phyloP scores from a whole-genome alignment of 2,888 invertebrate species.

The Ischnura elegans region DNA sequence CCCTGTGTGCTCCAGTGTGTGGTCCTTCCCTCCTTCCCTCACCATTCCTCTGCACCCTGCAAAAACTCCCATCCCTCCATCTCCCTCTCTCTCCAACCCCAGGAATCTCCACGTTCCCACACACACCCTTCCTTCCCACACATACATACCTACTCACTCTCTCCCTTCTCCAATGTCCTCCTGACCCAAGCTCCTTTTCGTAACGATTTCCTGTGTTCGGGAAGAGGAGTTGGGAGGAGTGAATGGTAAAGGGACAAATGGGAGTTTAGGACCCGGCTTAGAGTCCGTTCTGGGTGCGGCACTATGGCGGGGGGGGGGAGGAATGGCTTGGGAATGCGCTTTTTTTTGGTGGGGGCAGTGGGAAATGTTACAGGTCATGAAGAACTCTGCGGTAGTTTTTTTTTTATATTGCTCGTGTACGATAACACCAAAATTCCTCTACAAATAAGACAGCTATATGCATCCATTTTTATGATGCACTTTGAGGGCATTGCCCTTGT shows the following conservation, averaged over 20 bases:
- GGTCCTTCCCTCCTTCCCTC: neutral
- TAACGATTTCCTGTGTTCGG: slow-evolving; percentile 31
- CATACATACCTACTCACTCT: neutral
- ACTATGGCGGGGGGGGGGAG: neutral
- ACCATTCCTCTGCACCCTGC: neutral
- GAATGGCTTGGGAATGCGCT: neutral
- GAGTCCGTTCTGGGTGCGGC: neutral
- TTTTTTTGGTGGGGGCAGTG: neutral
- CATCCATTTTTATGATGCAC: too few relatives aligned
- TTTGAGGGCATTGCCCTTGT: too few relatives aligned
- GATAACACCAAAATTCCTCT: too few relatives aligned
- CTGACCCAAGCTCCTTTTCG: slow-evolving; percentile 35
- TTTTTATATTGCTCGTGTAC: too few relatives aligned
- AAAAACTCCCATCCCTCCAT: neutral
- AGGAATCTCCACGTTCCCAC: neutral
- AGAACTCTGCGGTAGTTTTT: too few relatives aligned
- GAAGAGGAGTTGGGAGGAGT: neutral
- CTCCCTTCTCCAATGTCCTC: neutral
- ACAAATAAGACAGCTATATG: too few relatives aligned
- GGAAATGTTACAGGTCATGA: neutral
- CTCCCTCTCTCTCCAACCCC: neutral
- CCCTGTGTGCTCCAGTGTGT: neutral
- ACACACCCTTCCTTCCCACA: neutral
- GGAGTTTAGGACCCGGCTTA: neutral
- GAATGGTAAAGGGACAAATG: neutral